phyloP scores from a whole-genome alignment of 2,888 invertebrate species.

The Drosophila mercatorum region DNA sequence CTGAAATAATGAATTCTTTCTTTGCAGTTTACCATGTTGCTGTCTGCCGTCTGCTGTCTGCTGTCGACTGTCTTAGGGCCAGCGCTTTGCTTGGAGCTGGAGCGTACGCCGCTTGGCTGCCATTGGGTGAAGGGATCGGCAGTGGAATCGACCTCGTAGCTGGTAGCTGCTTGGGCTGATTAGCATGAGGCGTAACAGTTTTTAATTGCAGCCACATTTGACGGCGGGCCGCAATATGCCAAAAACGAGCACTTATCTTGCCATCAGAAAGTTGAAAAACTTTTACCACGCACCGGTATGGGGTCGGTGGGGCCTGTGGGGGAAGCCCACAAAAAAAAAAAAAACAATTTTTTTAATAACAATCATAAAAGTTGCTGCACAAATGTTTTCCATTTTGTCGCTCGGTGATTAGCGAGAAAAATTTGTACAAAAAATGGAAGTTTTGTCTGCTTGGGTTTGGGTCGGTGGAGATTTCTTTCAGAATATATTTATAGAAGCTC shows the following conservation, averaged over 20 bases:
- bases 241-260: constrained; percentile 70
- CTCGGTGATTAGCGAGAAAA: constrained; percentile 43
- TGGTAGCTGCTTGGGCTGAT: constrained; percentile 69
- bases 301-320: background rate
- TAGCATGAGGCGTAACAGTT: constrained; percentile 81
- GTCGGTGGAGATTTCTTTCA: background rate
- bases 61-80: background rate
- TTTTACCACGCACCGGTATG: constrained; percentile 37
- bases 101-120: constrained; percentile 50
- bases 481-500: background rate
- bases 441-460: background rate
- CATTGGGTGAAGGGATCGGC: constrained; percentile 64
- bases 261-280: constrained; percentile 75
- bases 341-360: constrained; percentile 50
- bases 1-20: constrained; percentile 83
- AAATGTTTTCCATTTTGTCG: constrained; percentile 54
- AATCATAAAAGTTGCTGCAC: constrained; percentile 67
- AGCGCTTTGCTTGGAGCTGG: background rate
- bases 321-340: background rate
- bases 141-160: constrained; percentile 49
- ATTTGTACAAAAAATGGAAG: constrained; percentile 2
- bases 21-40: constrained; percentile 54
- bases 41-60: constrained; percentile 32
- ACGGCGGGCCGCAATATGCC: constrained; percentile 67
- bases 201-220: constrained; percentile 82